phyloP scores from a whole-genome alignment of 1,140 invertebrate genomes.

The Halotydeus destructor region DNA sequence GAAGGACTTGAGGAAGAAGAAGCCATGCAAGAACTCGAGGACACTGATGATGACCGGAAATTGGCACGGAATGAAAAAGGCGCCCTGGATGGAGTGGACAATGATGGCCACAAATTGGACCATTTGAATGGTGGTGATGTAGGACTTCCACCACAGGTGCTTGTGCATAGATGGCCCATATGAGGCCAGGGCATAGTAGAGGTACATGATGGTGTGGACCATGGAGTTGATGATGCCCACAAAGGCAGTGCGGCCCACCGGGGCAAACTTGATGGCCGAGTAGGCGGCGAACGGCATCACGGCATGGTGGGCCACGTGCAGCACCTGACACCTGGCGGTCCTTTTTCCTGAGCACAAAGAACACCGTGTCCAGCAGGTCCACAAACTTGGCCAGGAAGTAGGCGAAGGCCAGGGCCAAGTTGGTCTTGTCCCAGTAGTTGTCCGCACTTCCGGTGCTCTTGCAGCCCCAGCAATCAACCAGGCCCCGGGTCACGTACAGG shows the following conservation, averaged over 20 bases:
- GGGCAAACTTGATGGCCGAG: conserved; percentile 23
- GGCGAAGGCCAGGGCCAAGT: conserved; percentile 22
- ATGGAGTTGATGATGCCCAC: conserved; percentile 55
- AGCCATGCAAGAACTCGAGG: neutral
- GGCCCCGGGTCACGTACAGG: conserved; percentile 40
- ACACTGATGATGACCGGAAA: conserved; percentile 1
- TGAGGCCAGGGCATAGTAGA: conserved; percentile 32
- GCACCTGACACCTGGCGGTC: conserved; percentile 27
- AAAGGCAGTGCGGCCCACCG: conserved; percentile 59
- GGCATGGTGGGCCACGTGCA: conserved; percentile 68
- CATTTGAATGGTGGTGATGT: conserved; percentile 32
- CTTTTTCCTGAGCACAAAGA: conserved; percentile 29
- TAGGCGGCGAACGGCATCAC: conserved; percentile 26
- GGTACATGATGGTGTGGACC: conserved; percentile 42
- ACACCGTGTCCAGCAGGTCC: conserved; percentile 28
- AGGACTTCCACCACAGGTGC: conserved; percentile 34
- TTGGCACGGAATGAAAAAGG: conserved; percentile 12
- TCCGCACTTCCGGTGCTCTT: conserved; percentile 4
- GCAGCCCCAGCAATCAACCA: conserved; percentile 11
- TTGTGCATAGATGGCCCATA: conserved; percentile 28
- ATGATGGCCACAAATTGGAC: conserved; percentile 17
- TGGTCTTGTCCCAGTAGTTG: too few relatives aligned
- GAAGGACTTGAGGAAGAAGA: conserved; percentile 5
- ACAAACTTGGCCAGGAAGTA: conserved; percentile 28
- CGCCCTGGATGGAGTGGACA: neutral